phyloP scores from a whole-genome alignment of 2,113 vertebrate genomes.

The Cyanoderma ruficeps region DNA sequence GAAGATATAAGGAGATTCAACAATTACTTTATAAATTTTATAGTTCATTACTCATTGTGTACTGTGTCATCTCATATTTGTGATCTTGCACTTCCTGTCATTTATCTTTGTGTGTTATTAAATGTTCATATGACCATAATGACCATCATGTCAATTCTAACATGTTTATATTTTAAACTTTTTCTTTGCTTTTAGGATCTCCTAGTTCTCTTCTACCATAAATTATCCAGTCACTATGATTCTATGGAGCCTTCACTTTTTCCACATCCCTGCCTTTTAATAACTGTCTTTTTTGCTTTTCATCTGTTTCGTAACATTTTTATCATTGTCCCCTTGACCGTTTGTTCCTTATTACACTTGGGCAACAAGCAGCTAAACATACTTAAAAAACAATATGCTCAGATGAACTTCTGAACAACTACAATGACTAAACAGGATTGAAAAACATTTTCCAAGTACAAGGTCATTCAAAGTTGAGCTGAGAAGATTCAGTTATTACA shows the following conservation, averaged over 20 bases:
- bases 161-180: neutral
- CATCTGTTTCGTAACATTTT: neutral
- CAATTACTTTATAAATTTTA: neutral
- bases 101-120: neutral
- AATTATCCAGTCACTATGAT: neutral
- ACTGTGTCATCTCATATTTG: neutral
- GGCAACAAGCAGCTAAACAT: neutral
- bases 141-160: neutral
- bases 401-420: slow-evolving; percentile 4
- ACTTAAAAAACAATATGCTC: neutral
- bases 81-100: neutral
- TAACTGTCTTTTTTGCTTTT: neutral
- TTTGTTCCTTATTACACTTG: neutral
- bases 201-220: neutral
- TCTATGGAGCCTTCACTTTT: neutral
- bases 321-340: neutral
- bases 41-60: neutral
- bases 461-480: slow-evolving; percentile 26
- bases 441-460: slow-evolving; percentile 31
- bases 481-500: neutral
- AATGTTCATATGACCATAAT: neutral
- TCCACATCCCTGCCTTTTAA: neutral
- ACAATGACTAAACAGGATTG: neutral
- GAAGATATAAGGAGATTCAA: neutral
- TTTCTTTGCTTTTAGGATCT: neutral